Percentiles rank a stretch among this genome's conserved stretches.
Evolutionary conservation across 2,113 vertebrate species (phyloP).

Genomic region (Bos javanicus): DNA sequence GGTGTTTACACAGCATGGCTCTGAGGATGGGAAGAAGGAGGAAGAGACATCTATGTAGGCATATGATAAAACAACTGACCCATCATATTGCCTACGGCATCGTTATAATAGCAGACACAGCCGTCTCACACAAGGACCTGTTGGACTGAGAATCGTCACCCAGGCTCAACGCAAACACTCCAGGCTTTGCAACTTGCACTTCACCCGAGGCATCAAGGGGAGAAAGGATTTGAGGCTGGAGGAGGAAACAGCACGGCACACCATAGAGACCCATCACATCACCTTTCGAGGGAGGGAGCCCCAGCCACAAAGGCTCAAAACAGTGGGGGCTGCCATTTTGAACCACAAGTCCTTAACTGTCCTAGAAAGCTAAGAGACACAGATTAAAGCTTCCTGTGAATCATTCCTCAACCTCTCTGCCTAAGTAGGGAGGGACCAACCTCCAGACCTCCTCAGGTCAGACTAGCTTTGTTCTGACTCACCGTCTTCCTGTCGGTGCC

Average conservation of each 20-base stretch:
- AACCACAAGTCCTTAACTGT: neutral
- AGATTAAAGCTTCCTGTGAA: constrained; percentile 15
- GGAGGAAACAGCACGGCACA: neutral
- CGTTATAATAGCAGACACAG: neutral
- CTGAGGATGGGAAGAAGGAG: neutral
- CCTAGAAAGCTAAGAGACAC: neutral
- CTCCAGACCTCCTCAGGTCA: neutral
- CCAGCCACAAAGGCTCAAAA: neutral
- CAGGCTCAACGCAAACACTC: neutral
- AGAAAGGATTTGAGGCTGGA: neutral
- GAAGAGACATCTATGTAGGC: neutral
- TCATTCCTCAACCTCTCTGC: neutral
- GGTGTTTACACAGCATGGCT: neutral
- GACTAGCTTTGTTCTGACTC: constrained; percentile 23
- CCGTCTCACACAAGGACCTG: neutral
- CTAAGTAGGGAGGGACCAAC: neutral
- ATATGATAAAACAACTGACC: neutral
- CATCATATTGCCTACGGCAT: neutral
- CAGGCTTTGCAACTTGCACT: neutral
- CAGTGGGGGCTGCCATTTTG: neutral
- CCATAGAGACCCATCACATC: neutral
- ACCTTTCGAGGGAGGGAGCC: neutral
- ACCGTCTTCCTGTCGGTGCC: neutral
- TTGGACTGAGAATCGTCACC: neutral
- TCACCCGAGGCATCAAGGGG: neutral